Evolutionary conservation across 2,797 vertebrate genomes (phyloP).

Genomic region (Ptychobarbus kaznakovi): DNA sequence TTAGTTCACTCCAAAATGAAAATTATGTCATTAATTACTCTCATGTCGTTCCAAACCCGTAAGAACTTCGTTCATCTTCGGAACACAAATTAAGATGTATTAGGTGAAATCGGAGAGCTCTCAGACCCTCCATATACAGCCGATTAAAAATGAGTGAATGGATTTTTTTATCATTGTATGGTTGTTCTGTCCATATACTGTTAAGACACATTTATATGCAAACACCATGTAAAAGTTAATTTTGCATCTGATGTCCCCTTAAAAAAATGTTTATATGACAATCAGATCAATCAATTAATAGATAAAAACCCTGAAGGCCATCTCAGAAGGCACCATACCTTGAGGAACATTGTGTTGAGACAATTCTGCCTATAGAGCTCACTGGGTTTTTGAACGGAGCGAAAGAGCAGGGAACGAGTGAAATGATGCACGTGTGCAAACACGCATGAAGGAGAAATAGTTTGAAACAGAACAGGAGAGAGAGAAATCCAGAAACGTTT

Average conservation of each 20-base stretch:
- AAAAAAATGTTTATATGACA: neutral
- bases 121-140: no score
- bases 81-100: no score
- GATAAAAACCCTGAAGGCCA: neutral
- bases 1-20: no score
- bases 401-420: neutral
- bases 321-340: neutral
- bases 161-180: no score
- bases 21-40: no score
- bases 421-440: constrained; percentile 26
- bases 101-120: no score
- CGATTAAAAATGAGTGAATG: no score
- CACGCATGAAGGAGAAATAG: constrained; percentile 29
- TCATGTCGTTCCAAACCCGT: no score
- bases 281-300: neutral
- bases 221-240: neutral
- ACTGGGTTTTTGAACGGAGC: neutral
- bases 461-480: neutral
- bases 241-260: neutral
- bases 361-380: constrained; percentile 5
- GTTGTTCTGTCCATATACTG: no score
- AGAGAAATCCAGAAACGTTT: constrained; percentile 18
- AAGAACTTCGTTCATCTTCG: no score
- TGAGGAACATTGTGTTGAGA: neutral
- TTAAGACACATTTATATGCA: neutral